Percentiles rank a stretch among this genome's conserved stretches.
Evolutionary conservation across 92 coral and sea anemone species (phyloP).

Genomic region (Epizoanthus fatuus): DNA sequence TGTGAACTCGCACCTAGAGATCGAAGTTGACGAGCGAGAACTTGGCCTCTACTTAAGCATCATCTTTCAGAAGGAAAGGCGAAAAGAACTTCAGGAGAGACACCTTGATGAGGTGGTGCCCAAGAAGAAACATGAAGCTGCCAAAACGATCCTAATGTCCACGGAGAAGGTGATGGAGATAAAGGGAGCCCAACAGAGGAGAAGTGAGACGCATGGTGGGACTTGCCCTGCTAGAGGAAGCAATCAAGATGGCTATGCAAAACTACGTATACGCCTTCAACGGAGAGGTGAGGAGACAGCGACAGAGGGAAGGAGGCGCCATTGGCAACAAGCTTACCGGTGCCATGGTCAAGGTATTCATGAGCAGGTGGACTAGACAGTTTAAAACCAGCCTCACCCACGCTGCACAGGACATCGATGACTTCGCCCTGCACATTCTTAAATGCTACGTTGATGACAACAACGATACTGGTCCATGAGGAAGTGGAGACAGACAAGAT

Average conservation of each 20-base stretch:
- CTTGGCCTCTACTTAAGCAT: constrained; percentile 7
- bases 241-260: background rate
- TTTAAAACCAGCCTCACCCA: no score
- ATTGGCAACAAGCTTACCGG: background rate
- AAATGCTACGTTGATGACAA: no score
- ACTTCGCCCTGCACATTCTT: no score
- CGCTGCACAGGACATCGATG: no score
- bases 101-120: background rate
- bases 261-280: background rate
- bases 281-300: background rate
- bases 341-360: background rate
- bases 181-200: background rate
- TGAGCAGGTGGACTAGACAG: no score
- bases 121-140: no score
- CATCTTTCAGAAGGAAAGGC: constrained; percentile 7
- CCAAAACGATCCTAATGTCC: no score
- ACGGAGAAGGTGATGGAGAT: no score
- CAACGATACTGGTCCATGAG: no score
- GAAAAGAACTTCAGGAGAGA: background rate
- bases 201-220: background rate
- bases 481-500: no score
- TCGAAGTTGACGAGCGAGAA: constrained; percentile 23
- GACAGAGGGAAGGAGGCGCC: constrained; percentile 7
- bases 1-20: background rate
- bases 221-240: background rate